Conservation (phyloP, 2,113 vertebrate genomes). For the Gobiocypris rarus region DNA sequence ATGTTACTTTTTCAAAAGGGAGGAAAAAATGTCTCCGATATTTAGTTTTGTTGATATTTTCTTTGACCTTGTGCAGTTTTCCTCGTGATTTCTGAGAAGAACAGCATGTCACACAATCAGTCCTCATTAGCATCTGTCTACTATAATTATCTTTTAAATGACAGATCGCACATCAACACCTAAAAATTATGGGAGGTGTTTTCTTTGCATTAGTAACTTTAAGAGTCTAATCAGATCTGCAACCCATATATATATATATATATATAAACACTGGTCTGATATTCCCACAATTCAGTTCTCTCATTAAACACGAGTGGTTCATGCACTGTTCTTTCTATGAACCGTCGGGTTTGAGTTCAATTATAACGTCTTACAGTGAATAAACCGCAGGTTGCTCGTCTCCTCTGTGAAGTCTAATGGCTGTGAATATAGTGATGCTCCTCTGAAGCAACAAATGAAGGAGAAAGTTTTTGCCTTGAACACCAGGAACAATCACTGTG, state of each 20-base stretch:
- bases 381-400: neutral
- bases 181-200: neutral
- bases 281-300: neutral
- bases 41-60: neutral
- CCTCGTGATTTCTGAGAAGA: neutral
- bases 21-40: neutral
- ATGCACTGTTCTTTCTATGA: neutral
- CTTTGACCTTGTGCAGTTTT: neutral
- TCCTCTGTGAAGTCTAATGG: neutral
- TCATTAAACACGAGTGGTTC: neutral
- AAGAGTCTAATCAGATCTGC: too few relatives aligned
- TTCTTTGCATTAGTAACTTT: conserved; percentile 1
- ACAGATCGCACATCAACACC: neutral
- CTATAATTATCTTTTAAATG: neutral
- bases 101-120: neutral
- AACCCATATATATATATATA: too few relatives aligned
- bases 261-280: too few relatives aligned
- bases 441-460: neutral
- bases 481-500: conserved; percentile 11
- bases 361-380: conserved; percentile 13
- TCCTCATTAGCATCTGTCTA: neutral
- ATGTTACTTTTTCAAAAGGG: too few relatives aligned
- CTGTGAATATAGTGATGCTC: neutral
- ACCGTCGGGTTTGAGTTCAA: neutral
- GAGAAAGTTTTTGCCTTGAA: conserved; percentile 1